Evolutionary conservation across 1,140 invertebrate species (phyloP).

Genomic region (Calliopsis andreniformis): DNA sequence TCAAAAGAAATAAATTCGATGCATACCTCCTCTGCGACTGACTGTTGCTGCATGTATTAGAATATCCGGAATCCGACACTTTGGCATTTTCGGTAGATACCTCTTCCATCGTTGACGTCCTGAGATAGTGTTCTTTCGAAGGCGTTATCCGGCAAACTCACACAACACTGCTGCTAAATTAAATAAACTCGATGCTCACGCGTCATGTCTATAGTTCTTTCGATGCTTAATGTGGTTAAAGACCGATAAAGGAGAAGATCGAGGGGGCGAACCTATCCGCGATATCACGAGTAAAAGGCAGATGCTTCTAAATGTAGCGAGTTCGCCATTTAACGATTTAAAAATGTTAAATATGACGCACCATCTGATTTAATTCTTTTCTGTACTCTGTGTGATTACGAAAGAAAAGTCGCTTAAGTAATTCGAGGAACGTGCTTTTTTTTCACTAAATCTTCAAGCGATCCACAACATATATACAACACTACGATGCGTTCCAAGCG

Average conservation of each 20-base stretch:
- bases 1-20: conserved; percentile 17
- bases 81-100: conserved; percentile 83
- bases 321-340: conserved; percentile 10
- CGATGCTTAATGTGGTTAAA: neutral
- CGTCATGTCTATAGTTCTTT: conserved; percentile 29
- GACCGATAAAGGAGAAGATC: neutral
- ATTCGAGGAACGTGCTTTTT: neutral
- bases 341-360: neutral
- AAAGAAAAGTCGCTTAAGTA: neutral
- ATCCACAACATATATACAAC: conserved; percentile 18
- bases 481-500: conserved; percentile 6
- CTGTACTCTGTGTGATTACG: neutral
- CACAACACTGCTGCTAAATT: conserved; percentile 33
- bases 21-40: conserved; percentile 87
- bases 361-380: neutral
- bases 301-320: neutral
- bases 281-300: neutral
- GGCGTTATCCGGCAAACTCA: conserved; percentile 30
- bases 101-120: conserved; percentile 77
- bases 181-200: conserved; percentile 22
- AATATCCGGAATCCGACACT: conserved; percentile 89
- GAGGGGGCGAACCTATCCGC: neutral
- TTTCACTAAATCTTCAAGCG: neutral
- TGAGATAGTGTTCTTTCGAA: neutral
- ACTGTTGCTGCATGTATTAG: conserved; percentile 88